A percentile compares a stretch with the other conserved stretches of the same genome.
phyloP scores from a whole-genome alignment of 1,140 invertebrate genomes.

The Zaprionus inermis region DNA sequence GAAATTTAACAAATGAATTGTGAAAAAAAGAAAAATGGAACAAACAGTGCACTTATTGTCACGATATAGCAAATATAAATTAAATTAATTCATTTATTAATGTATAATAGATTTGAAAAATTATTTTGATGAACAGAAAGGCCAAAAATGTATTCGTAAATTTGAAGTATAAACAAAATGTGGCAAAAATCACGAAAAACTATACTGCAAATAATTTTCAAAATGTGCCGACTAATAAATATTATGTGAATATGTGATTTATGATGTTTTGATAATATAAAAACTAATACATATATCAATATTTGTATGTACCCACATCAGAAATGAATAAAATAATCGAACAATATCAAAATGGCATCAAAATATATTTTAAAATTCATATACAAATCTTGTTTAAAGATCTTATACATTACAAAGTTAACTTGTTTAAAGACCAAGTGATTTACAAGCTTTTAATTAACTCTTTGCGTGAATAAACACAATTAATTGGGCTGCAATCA shows the following conservation, averaged over 20 bases:
- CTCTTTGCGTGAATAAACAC: too few species aligned
- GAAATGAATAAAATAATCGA: neutral
- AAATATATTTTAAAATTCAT: neutral
- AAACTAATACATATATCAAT: too few species aligned
- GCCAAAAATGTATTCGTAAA: neutral
- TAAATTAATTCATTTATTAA: too few species aligned
- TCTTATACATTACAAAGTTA: neutral
- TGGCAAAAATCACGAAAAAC: too few species aligned
- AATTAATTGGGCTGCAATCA: neutral
- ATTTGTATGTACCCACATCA: too few species aligned
- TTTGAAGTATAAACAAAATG: neutral
- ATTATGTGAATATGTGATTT: neutral
- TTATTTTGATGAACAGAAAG: too few species aligned
- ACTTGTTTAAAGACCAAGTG: neutral
- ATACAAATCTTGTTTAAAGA: neutral
- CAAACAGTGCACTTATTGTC: neutral
- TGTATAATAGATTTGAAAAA: too few species aligned
- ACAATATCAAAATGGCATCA: neutral
- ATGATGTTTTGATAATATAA: neutral
- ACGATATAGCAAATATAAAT: too few species aligned
- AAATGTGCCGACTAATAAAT: neutral
- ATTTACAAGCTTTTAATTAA: too few species aligned
- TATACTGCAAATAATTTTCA: neutral
- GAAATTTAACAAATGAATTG: neutral
- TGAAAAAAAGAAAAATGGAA: neutral